Conservation (phyloP, 2,797 vertebrate species). For the Chelon labrosus region DNA sequence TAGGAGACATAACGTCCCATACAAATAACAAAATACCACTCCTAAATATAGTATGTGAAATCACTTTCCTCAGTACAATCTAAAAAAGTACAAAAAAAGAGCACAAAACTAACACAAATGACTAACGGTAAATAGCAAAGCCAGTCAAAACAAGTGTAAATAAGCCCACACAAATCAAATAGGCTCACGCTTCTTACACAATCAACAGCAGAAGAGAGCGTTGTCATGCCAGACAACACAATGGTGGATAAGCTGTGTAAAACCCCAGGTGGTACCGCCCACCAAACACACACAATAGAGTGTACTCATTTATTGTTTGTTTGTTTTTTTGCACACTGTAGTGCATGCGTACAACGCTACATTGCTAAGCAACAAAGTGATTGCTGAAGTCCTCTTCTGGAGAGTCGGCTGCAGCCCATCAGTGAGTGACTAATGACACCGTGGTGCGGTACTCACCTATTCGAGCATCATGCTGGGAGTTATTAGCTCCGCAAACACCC, state of each 20-base stretch:
- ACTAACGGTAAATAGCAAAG: neutral
- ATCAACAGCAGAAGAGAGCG: conserved; percentile 1
- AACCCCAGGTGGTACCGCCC: conserved; percentile 22
- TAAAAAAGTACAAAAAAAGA: neutral
- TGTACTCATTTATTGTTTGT: neutral
- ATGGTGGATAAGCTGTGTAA: conserved; percentile 14
- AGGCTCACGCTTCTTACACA: neutral
- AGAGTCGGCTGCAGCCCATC: conserved; percentile 33
- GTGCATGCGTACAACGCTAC: neutral
- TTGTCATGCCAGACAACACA: conserved; percentile 9
- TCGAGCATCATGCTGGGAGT: conserved; percentile 15
- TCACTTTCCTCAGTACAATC: too few relatives aligned
- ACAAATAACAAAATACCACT: too few relatives aligned
- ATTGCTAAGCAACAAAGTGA: conserved; percentile 48
- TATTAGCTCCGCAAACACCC: conserved; percentile 14
- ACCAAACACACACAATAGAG: conserved; percentile 23
- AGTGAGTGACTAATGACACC: conserved; percentile 34
- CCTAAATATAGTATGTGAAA: too few relatives aligned
- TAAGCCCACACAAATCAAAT: neutral
- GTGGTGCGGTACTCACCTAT: conserved; percentile 22
- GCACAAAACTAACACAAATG: neutral
- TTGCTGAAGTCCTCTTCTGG: conserved; percentile 21
- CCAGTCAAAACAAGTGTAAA: neutral
- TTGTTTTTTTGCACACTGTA: neutral
- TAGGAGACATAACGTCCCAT: too few relatives aligned